phyloP scores from a whole-genome alignment of 2,797 vertebrate species.

The Salmo trutta region DNA sequence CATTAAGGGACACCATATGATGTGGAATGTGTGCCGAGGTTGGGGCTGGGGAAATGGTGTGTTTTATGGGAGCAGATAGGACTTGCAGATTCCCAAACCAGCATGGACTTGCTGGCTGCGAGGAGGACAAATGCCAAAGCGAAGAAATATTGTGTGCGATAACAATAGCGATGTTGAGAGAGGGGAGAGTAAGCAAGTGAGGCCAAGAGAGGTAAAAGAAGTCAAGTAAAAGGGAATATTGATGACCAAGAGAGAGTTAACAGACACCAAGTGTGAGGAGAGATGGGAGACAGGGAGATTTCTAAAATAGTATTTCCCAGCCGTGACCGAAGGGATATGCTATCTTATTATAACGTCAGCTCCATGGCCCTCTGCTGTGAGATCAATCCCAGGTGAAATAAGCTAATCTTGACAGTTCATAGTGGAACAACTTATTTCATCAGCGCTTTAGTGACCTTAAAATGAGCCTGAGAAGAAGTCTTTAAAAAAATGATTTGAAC shows the following conservation, averaged over 20 bases:
- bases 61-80: conserved; percentile 30
- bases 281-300: too few species aligned
- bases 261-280: neutral
- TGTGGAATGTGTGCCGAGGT: neutral
- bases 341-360: neutral
- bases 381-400: neutral
- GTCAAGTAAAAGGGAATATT: neutral
- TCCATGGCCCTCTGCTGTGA: neutral
- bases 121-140: conserved; percentile 17
- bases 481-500: neutral
- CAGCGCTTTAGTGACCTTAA: neutral
- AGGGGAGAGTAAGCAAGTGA: conserved; percentile 2
- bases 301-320: neutral
- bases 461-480: neutral
- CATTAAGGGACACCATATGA: conserved; percentile 11
- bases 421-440: neutral
- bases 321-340: neutral
- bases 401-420: neutral
- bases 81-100: conserved; percentile 31
- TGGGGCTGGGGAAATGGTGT: neutral
- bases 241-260: conserved; percentile 8
- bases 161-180: conserved; percentile 7
- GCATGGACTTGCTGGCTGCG: conserved; percentile 33
- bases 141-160: neutral
- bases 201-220: neutral